Evolutionary conservation across 1,140 invertebrate species (phyloP).

Genomic region (Aphis craccivora): DNA sequence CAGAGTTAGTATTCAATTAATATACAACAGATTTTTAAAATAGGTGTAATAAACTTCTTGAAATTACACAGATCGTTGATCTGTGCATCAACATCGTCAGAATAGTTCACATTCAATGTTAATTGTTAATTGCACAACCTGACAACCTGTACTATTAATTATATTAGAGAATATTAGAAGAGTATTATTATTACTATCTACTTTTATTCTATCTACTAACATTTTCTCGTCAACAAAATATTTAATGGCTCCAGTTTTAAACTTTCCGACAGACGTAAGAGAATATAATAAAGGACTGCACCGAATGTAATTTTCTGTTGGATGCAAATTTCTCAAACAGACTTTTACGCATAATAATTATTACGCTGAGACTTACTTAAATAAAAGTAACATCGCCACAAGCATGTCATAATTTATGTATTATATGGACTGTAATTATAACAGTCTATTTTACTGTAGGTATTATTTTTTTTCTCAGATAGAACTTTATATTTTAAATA

Average conservation of each 20-base stretch:
- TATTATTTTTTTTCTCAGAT: not conserved
- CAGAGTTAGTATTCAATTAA: not conserved
- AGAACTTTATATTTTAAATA: not conserved
- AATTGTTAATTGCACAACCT: not conserved
- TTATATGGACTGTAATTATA: not conserved
- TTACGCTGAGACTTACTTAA: not conserved
- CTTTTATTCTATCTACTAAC: no score
- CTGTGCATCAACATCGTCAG: not conserved
- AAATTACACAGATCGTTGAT: not conserved
- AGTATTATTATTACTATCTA: not conserved
- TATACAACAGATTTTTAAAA: not conserved
- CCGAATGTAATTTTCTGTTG: not conserved
- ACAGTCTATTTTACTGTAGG: not conserved
- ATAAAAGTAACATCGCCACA: not conserved
- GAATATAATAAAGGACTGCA: not conserved
- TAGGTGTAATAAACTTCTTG: not conserved
- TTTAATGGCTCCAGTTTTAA: not conserved
- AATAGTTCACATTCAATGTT: not conserved
- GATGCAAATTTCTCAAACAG: not conserved
- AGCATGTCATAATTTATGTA: not conserved
- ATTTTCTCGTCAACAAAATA: not conserved
- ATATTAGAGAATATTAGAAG: no score
- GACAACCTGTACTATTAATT: not conserved
- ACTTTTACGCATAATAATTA: not conserved
- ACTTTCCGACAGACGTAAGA: not conserved